Conservation (phyloP, 2,797 vertebrate genomes). For the Rhincodon typus region DNA sequence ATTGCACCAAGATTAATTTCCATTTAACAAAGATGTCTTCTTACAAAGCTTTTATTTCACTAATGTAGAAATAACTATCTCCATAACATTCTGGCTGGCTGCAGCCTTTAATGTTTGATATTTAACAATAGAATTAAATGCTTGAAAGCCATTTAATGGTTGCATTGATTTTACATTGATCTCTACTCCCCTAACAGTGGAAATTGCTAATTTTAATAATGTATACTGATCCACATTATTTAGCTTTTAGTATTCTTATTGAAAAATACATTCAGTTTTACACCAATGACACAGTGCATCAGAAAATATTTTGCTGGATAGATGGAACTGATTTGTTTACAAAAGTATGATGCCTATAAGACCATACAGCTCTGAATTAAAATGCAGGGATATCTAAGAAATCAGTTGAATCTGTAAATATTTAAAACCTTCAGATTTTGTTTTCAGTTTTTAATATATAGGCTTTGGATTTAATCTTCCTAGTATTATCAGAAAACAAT, state of each 20-base stretch:
- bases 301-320: neutral
- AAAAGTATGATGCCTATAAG: neutral
- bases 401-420: neutral
- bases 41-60: neutral
- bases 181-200: neutral
- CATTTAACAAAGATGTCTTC: neutral
- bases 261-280: neutral
- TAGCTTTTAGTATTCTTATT: neutral
- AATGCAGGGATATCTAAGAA: neutral
- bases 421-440: neutral
- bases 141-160: neutral
- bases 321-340: neutral
- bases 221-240: neutral
- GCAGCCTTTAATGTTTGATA: neutral
- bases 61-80: conserved; percentile 5
- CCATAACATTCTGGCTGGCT: neutral
- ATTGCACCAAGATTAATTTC: neutral
- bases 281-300: neutral
- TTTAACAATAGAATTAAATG: neutral
- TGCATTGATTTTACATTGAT: neutral
- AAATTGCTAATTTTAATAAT: neutral
- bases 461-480: neutral
- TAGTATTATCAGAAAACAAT: neutral
- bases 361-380: neutral
- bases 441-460: neutral